phyloP scores from a whole-genome alignment of 2,888 invertebrate genomes.

The Ephialtes manifestator region DNA sequence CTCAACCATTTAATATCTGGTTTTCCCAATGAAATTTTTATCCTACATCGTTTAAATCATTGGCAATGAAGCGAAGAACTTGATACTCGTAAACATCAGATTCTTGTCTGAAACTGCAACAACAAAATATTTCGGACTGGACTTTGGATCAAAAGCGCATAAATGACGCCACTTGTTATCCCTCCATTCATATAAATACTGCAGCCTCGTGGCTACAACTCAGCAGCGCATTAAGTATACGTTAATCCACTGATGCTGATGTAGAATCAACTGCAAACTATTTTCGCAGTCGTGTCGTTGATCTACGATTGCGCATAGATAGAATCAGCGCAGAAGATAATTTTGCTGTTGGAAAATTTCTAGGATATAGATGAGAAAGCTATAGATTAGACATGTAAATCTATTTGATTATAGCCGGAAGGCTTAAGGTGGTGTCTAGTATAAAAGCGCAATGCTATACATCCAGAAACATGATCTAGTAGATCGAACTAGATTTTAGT shows the following conservation, averaged over 20 bases:
- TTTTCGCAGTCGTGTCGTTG: slow-evolving; percentile 30
- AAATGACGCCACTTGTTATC: slow-evolving; percentile 30
- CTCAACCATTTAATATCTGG: no score
- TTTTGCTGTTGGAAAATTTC: slow-evolving; percentile 19
- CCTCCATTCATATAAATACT: slow-evolving; percentile 16
- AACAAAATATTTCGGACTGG: background rate
- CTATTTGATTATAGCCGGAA: background rate
- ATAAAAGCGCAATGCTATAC: no score
- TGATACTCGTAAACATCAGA: no score
- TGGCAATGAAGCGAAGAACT: no score
- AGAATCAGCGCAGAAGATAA: no score
- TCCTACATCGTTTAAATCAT: no score
- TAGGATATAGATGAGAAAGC: background rate
- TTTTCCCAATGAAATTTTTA: no score
- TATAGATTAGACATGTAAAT: background rate
- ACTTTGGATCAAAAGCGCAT: slow-evolving; percentile 15
- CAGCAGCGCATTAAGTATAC: background rate
- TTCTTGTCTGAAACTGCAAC: background rate
- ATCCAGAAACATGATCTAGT: no score
- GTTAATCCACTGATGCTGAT: background rate
- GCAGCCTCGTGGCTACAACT: slow-evolving; percentile 8
- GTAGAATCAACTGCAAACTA: slow-evolving; percentile 11
- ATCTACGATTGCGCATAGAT: no score
- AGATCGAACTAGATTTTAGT: no score
- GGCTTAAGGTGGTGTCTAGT: background rate